Percentiles rank a stretch among this genome's conserved stretches.
Conservation (phyloP, 2,797 vertebrate species). For the Heteromormyrus szaboi region DNA sequence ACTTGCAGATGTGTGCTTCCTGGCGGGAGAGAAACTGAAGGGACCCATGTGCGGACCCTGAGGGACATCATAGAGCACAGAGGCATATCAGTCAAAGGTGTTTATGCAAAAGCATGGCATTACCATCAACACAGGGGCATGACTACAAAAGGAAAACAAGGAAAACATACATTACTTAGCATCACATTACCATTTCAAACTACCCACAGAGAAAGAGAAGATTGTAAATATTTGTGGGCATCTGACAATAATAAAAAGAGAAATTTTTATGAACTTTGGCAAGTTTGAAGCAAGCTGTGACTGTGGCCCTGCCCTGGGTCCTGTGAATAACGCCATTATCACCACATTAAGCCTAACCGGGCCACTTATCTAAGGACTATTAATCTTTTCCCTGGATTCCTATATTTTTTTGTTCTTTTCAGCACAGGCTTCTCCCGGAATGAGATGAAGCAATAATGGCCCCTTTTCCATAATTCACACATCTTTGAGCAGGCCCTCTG, state of each 20-base stretch:
- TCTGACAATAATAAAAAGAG: conserved; percentile 31
- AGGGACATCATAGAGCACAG: conserved; percentile 44
- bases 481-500: conserved; percentile 37
- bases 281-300: neutral
- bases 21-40: conserved; percentile 40
- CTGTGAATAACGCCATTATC: conserved; percentile 11
- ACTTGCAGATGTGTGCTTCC: conserved; percentile 56
- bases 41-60: conserved; percentile 45
- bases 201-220: conserved; percentile 36
- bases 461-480: conserved; percentile 13
- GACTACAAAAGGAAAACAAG: conserved; percentile 39
- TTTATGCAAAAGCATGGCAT: conserved; percentile 48
- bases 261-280: neutral
- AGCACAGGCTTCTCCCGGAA: neutral
- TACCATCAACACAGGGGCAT: conserved; percentile 43
- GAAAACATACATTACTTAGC: conserved; percentile 50
- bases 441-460: conserved; percentile 33
- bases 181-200: conserved; percentile 46
- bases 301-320: neutral
- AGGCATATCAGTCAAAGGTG: conserved; percentile 42
- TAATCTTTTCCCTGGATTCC: neutral
- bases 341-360: conserved; percentile 3
- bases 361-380: conserved; percentile 1
- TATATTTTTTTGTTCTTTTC: neutral
- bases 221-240: conserved; percentile 43